Evolutionary conservation across 2,113 vertebrate genomes (phyloP).

Genomic region (Osmerus eperlanus): DNA sequence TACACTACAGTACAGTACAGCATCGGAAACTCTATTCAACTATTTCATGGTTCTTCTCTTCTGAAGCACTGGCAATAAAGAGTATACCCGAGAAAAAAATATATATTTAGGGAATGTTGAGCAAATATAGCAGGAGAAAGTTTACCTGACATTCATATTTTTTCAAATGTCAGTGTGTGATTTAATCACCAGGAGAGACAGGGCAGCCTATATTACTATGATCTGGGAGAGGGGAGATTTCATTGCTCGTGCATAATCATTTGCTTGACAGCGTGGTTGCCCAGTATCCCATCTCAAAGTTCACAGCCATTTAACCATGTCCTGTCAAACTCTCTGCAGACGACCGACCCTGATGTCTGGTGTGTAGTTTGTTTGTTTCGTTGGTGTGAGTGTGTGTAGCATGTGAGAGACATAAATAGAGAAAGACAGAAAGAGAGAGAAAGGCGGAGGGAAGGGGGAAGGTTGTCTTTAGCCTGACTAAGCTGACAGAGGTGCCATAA

Average conservation of each 20-base stretch:
- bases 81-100: conserved; percentile 52
- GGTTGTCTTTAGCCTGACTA: conserved; percentile 18
- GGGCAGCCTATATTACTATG: conserved; percentile 58
- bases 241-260: conserved; percentile 63
- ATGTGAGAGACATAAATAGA: background rate
- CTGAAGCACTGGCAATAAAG: conserved; percentile 60
- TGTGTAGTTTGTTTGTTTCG: conserved; percentile 30
- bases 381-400: conserved; percentile 24
- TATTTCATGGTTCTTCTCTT: conserved; percentile 58
- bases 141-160: conserved; percentile 70
- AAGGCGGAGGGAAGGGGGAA: conserved; percentile 18
- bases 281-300: conserved; percentile 66
- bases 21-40: conserved; percentile 20
- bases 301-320: conserved; percentile 66
- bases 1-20: conserved; percentile 12
- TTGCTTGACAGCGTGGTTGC: conserved; percentile 39
- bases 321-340: conserved; percentile 38
- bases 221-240: conserved; percentile 46
- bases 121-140: conserved; percentile 65
- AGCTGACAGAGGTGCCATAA: conserved; percentile 31
- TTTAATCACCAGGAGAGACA: conserved; percentile 48
- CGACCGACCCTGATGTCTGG: conserved; percentile 30
- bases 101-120: conserved; percentile 49
- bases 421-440: background rate
- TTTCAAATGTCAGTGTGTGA: conserved; percentile 73